Percentiles rank a stretch among this genome's conserved stretches.
phyloP scores from a whole-genome alignment of 2,888 invertebrate species.

The Tetropium fuscum region DNA sequence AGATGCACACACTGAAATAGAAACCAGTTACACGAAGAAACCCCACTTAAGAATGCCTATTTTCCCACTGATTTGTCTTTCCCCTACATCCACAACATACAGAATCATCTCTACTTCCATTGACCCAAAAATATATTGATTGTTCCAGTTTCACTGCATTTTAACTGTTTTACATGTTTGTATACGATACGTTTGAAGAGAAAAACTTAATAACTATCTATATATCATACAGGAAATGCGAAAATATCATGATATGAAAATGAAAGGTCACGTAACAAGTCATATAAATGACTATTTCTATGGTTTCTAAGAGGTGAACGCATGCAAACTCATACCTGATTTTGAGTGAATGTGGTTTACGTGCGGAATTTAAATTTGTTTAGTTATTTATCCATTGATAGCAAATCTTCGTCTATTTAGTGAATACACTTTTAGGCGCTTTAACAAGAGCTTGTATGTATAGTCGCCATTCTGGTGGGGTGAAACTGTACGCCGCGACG shows the following conservation, averaged over 20 bases:
- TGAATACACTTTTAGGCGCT: conserved; percentile 24
- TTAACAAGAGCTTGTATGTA: conserved; percentile 33
- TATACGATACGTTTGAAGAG: neutral
- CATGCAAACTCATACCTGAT: conserved; percentile 42
- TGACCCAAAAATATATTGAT: conserved; percentile 48
- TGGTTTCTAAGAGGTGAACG: neutral
- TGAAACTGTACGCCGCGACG: conserved; percentile 51
- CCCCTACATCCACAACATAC: conserved; percentile 26
- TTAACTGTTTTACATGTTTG: neutral
- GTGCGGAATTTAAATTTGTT: conserved; percentile 46
- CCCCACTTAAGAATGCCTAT: conserved; percentile 6
- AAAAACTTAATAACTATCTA: too few species aligned
- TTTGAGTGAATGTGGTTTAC: conserved; percentile 42
- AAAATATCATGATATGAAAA: too few species aligned
- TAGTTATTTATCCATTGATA: conserved; percentile 25
- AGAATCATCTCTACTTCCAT: conserved; percentile 31
- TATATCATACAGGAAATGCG: too few species aligned
- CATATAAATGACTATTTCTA: conserved; percentile 2
- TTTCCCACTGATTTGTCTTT: conserved; percentile 22
- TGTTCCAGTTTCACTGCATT: conserved; percentile 23
- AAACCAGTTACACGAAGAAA: conserved; percentile 4
- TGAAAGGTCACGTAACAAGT: neutral
- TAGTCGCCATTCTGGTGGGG: conserved; percentile 48
- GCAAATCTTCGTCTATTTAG: neutral
- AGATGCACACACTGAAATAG: neutral